Evolutionary conservation across 2,888 invertebrate species (phyloP).

Genomic region (Sepiola atlantica): DNA sequence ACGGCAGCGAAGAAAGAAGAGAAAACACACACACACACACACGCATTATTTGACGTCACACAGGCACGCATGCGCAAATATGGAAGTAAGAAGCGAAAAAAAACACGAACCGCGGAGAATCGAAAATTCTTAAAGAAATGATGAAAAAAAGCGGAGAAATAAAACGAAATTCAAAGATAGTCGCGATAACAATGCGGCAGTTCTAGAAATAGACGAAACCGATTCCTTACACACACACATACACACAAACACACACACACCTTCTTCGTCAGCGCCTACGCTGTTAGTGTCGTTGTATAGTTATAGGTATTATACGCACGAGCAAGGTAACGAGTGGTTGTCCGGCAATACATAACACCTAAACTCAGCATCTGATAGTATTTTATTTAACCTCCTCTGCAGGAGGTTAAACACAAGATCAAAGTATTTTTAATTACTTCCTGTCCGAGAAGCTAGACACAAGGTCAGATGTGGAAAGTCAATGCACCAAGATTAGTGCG

Average conservation of each 20-base stretch:
- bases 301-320: too few species aligned
- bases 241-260: too few species aligned
- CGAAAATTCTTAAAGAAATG: neutral
- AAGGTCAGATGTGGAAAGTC: too few species aligned
- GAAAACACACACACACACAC: too few species aligned
- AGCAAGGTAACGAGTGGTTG: too few species aligned
- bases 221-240: neutral
- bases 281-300: neutral
- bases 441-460: too few species aligned
- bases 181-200: neutral
- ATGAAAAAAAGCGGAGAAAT: neutral
- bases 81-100: neutral
- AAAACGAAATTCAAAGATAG: neutral
- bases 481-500: too few species aligned
- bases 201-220: neutral
- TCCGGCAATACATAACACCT: too few species aligned
- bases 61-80: neutral
- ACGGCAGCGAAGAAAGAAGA: neutral
- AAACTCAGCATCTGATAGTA: too few species aligned
- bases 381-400: too few species aligned
- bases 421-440: too few species aligned
- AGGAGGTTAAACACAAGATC: too few species aligned
- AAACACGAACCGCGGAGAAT: neutral
- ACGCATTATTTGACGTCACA: neutral
- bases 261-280: neutral